Evolutionary conservation across 2,797 vertebrate genomes (phyloP), one percentile per base, ranked within the genome.

Genomic region (Sebastes matsubarae): DNA sequence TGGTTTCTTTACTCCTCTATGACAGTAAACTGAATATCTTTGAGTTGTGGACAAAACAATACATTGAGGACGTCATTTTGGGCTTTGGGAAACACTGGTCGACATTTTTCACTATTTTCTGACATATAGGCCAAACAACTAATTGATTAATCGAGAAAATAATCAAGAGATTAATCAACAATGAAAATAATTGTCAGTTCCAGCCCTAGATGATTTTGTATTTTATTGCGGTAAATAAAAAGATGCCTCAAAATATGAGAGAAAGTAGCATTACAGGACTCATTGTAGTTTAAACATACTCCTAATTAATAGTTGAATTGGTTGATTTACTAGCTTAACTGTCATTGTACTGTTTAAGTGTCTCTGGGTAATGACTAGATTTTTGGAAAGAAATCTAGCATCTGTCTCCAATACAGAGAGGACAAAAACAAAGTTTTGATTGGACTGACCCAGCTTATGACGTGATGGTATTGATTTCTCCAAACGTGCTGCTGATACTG

Each of bases 221-320:
- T 82, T 86, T 82, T 82, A 36, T 58, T 78, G 65, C 67, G 55
- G 27, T 72, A 55, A 72, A 81, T 72, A 70, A 79, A 83, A 77
- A 58, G 2, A 25, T 38, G 16, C 30, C 61, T 79, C 30, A 70
- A 11, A 32, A 8, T 29, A 67, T 42, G 13, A 24, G 30, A 46
- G 13, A 75, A 70, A 69, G 30, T 54, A 58, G 82, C 11, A 5
- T 74, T 42, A 59, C 67, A 71, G 29, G 60, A 77, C 27, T 34
- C n/a, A 68, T 42, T 77, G 27, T 22, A 75, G 38, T 32, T 75
- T 22, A 36, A 46, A 13, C 27, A 25, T 42, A 57, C 18, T 55
- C 2, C 30, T 13, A 6, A 67, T 63, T 34, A 29, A 61, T 42
- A 38, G 7, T 52, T 63, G 2, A 59, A 63, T 34, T 42, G 3